A percentile compares a stretch with the other conserved stretches of the same genome.
Conservation (phyloP, 2,113 vertebrate species). For the Gnathonemus longibarbis region DNA sequence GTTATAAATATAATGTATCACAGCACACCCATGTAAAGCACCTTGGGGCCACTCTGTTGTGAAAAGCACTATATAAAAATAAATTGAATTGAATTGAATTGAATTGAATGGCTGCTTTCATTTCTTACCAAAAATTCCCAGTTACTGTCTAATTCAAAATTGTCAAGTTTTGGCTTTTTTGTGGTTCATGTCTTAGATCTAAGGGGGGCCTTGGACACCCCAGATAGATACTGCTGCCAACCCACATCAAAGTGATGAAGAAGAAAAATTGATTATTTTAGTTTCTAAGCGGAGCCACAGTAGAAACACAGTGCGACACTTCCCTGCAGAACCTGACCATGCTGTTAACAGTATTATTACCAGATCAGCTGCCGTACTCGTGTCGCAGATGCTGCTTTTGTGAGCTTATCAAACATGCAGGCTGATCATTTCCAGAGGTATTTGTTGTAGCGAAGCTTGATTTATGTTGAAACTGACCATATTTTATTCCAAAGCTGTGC, state of each 20-base stretch:
- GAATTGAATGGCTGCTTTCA: not conserved
- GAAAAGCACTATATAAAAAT: not conserved
- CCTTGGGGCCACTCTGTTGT: not conserved
- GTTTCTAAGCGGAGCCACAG: not conserved
- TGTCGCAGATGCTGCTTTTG: no score
- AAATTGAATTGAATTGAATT: not conserved
- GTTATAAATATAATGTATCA: no score
- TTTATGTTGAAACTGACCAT: not conserved
- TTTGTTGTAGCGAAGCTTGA: not conserved
- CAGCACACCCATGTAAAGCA: no score
- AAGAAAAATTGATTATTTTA: not conserved
- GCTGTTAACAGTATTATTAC: not conserved
- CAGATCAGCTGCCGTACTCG: no score
- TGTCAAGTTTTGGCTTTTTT: not conserved
- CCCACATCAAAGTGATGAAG: not conserved
- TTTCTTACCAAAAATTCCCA: not conserved
- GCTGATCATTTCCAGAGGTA: not conserved
- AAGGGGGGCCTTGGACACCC: not conserved
- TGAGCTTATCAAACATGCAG: no score
- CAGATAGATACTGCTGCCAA: not conserved
- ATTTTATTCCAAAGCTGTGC: not conserved
- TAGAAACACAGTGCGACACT: not conserved
- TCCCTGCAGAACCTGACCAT: not conserved
- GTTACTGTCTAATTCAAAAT: not conserved
- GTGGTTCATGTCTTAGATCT: not conserved